These are phyloP conservation scores for Molanna angustata DNA, from an alignment of 2,888 invertebrate genomes.

Conservation along the genomic window DNA sequence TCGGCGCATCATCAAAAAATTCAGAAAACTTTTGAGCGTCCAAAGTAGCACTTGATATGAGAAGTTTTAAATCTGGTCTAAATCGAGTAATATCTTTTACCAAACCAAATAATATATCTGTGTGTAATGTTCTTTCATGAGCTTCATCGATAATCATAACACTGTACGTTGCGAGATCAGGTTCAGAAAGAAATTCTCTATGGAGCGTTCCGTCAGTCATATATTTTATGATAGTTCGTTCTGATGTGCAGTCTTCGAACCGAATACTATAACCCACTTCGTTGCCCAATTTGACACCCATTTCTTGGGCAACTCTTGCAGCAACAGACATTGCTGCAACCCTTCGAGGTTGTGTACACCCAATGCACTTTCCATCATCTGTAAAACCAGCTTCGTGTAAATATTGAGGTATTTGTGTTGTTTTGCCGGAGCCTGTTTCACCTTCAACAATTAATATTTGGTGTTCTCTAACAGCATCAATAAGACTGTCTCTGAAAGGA, in stretches of 20 bases:
- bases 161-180: conserved; percentile 92
- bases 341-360: conserved; percentile 95
- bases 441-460: conserved; percentile 95
- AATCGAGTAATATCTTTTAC: conserved; percentile 95
- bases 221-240: conserved; percentile 94
- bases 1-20: conserved; percentile 98
- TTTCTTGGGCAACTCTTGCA: conserved; percentile 96
- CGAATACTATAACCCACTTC: conserved; percentile 90
- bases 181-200: conserved; percentile 95
- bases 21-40: conserved; percentile 97
- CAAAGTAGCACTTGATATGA: conserved; percentile 97
- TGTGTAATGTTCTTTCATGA: conserved; percentile 96
- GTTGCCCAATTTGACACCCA: conserved; percentile 93
- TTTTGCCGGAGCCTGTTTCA: conserved; percentile 98
- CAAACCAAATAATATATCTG: conserved; percentile 96
- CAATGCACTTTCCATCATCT: conserved; percentile 81
- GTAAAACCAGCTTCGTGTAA: conserved; percentile 92
- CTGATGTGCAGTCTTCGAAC: conserved; percentile 99
- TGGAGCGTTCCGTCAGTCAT: conserved; percentile 99
- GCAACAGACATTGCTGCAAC: conserved; percentile 99
- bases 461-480: conserved; percentile 86
- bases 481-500: conserved; percentile 84
- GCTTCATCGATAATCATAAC: conserved; percentile 99
- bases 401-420: conserved; percentile 98
- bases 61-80: conserved; percentile 88